A percentile compares a stretch with the other conserved stretches of the same genome.
Evolutionary conservation across 2,113 vertebrate genomes (phyloP).

Genomic region (Rafetus swinhoei): DNA sequence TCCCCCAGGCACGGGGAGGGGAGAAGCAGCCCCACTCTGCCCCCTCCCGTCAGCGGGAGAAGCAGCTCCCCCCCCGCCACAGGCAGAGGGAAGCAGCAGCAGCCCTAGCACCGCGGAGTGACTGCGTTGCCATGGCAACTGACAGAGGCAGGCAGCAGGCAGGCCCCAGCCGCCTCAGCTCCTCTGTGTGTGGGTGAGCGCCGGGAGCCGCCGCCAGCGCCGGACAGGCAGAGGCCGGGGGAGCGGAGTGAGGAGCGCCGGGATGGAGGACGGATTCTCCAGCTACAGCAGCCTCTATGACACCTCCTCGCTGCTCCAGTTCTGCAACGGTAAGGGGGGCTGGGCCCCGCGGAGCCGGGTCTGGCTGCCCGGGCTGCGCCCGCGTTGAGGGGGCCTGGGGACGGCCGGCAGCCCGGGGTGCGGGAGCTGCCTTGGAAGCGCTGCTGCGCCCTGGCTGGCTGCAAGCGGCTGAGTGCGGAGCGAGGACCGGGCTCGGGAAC

Average conservation of each 20-base stretch:
- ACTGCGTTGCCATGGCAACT: constrained; percentile 93
- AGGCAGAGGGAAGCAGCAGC: not conserved
- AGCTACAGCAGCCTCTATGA: constrained; percentile 93
- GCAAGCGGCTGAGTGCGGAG: too few relatives aligned
- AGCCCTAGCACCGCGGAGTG: constrained; percentile 72
- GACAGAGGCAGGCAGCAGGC: constrained; percentile 87
- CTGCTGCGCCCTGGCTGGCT: not conserved
- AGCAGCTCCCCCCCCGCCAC: not conserved
- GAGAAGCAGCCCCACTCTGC: not conserved
- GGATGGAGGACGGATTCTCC: constrained; percentile 97
- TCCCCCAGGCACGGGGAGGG: not conserved
- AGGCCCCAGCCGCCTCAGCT: constrained; percentile 73
- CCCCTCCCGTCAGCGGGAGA: not conserved
- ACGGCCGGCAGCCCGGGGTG: too few relatives aligned
- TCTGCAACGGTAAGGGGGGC: constrained; percentile 91
- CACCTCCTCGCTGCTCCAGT: constrained; percentile 96
- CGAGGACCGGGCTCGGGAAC: not conserved
- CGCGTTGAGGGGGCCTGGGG: not conserved
- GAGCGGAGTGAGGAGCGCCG: constrained; percentile 66
- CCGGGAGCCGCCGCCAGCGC: constrained; percentile 56
- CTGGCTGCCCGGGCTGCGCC: not conserved
- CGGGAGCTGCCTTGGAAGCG: not conserved
- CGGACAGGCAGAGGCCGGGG: constrained; percentile 19
- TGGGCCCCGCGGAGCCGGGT: not conserved
- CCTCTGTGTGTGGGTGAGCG: constrained; percentile 73